Base-by-base conservation (phyloP, 2,888 invertebrate species). In the Adelognathus sp. region DNA sequence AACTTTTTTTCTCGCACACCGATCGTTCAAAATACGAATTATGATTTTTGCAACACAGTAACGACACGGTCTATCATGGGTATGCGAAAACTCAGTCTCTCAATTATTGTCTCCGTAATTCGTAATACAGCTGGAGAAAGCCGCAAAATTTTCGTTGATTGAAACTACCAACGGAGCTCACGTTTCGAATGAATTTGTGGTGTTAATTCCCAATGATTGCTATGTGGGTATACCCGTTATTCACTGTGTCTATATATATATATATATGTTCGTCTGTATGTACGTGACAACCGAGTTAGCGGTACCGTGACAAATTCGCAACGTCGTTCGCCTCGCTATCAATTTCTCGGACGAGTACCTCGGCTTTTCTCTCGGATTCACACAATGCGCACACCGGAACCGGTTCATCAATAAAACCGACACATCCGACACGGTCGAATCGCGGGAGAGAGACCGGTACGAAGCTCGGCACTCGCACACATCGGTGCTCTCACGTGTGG, bases 301-400 rank as follows among this genome's bases (percentile, higher is more conserved):
- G 41, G 3, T 14, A 54, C 52, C 61, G 69, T 61, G 27, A 39
- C 66, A 64, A 80, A 58, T 85, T 85, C 83, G 82, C 82, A 80
- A 81, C 52, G 76, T 39, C 33, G 41, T 18, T 7, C 63, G 36
- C 56, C 41, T 46, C 52, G 27, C n/a, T n/a, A 75, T 61, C 52
- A 54, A 75, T 75, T 67, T 67, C 41, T 60, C 60, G 60, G 52
- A 24, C 52, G 74, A 60, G 41, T 60, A 29, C 24, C 29, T 44
- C 50, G 3, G 29, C 7, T 41, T 14, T 24, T 36, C 29, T 16
- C 50, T 56, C n/a, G 44, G n/a, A n/a, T n/a, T 27, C 11, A 16
- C 31, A 41, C 50, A 24, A 50, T 41, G n/a, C 58, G 41, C 66
- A 39, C 29, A 39, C 50, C 54, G 29, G 21, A 46, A 44, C 41